phyloP scores from a whole-genome alignment of 2,888 invertebrate genomes.

The Rotaria macrura region DNA sequence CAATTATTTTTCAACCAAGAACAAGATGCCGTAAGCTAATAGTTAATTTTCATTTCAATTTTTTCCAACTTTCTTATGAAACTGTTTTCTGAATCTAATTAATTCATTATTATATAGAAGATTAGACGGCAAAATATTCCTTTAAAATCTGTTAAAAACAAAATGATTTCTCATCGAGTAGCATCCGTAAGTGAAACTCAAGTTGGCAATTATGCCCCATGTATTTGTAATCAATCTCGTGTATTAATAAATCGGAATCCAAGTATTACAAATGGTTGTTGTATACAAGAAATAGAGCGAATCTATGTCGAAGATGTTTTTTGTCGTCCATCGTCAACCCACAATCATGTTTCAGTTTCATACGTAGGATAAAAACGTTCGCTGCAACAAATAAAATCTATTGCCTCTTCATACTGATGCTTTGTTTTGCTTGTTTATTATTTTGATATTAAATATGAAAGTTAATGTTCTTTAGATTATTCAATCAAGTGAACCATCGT shows the following conservation, averaged over 20 bases:
- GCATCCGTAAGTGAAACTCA: not conserved
- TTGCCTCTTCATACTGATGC: not conserved
- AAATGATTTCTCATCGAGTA: not conserved
- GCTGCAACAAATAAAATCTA: not conserved
- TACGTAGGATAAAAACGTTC: not conserved
- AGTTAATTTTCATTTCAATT: no score
- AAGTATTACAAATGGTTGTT: not conserved
- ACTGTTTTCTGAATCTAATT: not conserved
- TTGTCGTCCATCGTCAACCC: not conserved
- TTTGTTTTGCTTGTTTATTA: not conserved
- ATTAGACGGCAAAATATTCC: not conserved
- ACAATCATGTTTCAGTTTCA: not conserved
- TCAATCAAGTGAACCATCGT: not conserved
- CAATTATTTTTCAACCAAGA: not conserved
- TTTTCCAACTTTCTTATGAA: not conserved
- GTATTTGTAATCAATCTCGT: not conserved
- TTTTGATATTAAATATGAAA: not conserved
- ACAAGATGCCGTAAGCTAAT: not conserved
- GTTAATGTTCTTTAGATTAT: not conserved
- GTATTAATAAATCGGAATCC: not conserved
- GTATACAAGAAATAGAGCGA: not conserved
- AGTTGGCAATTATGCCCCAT: not conserved
- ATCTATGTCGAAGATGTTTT: not conserved
- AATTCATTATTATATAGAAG: not conserved
- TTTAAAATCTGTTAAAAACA: not conserved